A percentile compares a stretch with the other conserved stretches of the same genome.
Evolutionary conservation across 2,888 invertebrate species (phyloP).

Genomic region (Hoplodrina ambigua): DNA sequence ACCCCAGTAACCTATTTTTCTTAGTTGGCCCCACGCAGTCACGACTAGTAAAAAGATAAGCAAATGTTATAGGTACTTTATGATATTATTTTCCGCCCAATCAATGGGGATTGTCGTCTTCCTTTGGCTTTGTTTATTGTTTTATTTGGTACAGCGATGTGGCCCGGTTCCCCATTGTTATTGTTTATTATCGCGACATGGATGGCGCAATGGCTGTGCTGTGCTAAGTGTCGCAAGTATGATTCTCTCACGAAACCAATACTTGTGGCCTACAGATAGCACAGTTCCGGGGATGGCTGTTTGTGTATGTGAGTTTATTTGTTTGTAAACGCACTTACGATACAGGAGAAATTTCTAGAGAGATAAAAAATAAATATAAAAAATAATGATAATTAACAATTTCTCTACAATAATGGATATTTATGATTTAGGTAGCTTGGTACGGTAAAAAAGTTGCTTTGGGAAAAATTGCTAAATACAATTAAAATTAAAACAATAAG

Average conservation of each 20-base stretch:
- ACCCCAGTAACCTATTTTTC: constrained; percentile 61
- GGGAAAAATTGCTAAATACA: not conserved
- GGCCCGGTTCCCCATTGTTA: constrained; percentile 4
- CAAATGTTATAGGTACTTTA: constrained; percentile 53
- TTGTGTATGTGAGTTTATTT: too few relatives aligned
- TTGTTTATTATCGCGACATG: not conserved
- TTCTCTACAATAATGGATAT: not conserved
- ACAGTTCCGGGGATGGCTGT: too few relatives aligned
- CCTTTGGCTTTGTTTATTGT: constrained; percentile 27
- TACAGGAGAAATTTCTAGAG: too few relatives aligned
- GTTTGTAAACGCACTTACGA: too few relatives aligned
- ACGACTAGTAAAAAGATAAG: constrained; percentile 52
- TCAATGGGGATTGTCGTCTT: constrained; percentile 12
- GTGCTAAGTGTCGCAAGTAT: too few relatives aligned
- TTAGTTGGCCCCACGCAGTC: constrained; percentile 45
- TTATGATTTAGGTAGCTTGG: not conserved
- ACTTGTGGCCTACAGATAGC: too few relatives aligned
- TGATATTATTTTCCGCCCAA: constrained; percentile 33
- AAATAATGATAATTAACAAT: too few relatives aligned
- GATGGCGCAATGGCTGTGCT: too few relatives aligned
- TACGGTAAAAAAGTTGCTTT: not conserved
- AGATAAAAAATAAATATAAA: too few relatives aligned
- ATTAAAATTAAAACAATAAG: not conserved
- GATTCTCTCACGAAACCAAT: too few relatives aligned
- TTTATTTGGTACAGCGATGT: constrained; percentile 18